Conservation (phyloP, 2,113 vertebrate species). For the Geococcyx californianus region DNA sequence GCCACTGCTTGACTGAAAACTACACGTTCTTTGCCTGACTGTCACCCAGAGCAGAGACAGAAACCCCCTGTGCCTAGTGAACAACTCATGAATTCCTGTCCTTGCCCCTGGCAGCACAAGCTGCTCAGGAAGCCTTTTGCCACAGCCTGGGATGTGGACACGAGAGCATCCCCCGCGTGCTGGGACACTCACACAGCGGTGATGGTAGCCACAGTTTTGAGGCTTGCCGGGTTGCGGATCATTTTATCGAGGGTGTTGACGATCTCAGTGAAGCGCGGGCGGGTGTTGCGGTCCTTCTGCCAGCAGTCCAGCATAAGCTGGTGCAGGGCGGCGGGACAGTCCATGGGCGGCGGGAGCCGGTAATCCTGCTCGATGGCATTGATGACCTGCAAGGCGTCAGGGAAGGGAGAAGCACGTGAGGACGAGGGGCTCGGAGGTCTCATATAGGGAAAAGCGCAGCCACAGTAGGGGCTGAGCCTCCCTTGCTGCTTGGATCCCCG, state of each 20-base stretch:
- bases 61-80: accelerated
- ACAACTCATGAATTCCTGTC: not conserved
- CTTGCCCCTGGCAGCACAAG: not conserved
- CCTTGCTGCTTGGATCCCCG: not conserved
- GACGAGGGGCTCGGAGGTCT: not conserved
- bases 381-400: slow-evolving; percentile 83
- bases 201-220: slow-evolving; percentile 97
- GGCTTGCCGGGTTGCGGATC: slow-evolving; percentile 97
- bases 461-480: not conserved
- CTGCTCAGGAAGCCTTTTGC: accelerated
- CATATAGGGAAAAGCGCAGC: accelerated
- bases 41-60: not conserved
- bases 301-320: slow-evolving; percentile 99
- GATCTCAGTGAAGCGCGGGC: slow-evolving; percentile 94
- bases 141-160: accelerated
- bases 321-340: slow-evolving; percentile 93
- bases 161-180: accelerated
- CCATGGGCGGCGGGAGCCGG: slow-evolving; percentile 96
- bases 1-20: not conserved
- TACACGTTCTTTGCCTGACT: not conserved
- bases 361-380: slow-evolving; percentile 98
- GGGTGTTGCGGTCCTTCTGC: slow-evolving; percentile 98
- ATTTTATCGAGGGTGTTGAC: slow-evolving; percentile 98
- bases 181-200: slow-evolving; percentile 89
- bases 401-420: not conserved